Base-by-base conservation (phyloP, 2,797 vertebrate species). In the Sphenopsis melanotis region DNA sequence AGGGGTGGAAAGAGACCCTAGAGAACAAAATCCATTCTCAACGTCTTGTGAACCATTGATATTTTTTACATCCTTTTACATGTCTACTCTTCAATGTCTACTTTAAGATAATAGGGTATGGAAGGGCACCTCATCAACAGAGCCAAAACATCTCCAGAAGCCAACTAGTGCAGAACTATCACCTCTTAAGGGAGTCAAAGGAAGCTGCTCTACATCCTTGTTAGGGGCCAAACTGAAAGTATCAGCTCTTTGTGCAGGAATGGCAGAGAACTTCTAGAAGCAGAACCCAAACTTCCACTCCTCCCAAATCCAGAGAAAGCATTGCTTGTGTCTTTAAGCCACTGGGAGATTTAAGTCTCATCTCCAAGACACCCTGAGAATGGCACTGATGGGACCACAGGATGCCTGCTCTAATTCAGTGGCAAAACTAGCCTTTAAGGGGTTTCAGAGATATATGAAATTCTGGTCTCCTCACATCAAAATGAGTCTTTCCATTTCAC, bases 1-100 rank as follows among this genome's bases (percentile, higher is more conserved):
- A 37, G 7, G 2, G 0, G 5, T 4, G 17, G 19, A 57, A 90
- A 11, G 26, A 55, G 15, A 66, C 76, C 12, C 3, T 3, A 70
- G 29, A 82, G 15, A 80, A 89, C 37, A 32, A 56, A 76, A 72
- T 52, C 39, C 32, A 53, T 30, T 84, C 53, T 55, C 59, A 84
- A 16, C 4, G 5, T 32, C 18, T 50, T 66, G 53, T n/a, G 37
- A 61, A 39, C 21, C 2, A 24, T 0, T 46, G 15, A 0, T 26
- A 15, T 19, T 47, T 92, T 57, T 65, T 32, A 50, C 8, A 57
- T 20, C 15, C 42, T 75, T 30, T 52, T 52, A 19, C 17, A 29
- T 29, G 49, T 29, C 49, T 18, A 55, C 24, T 68, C 66, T 34
- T 32, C 34, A 20, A 6, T 5, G 4, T 21, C 47, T 71, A 12